Base-by-base conservation (phyloP, 2,797 vertebrate genomes). In the Acipenser transmontanus region DNA sequence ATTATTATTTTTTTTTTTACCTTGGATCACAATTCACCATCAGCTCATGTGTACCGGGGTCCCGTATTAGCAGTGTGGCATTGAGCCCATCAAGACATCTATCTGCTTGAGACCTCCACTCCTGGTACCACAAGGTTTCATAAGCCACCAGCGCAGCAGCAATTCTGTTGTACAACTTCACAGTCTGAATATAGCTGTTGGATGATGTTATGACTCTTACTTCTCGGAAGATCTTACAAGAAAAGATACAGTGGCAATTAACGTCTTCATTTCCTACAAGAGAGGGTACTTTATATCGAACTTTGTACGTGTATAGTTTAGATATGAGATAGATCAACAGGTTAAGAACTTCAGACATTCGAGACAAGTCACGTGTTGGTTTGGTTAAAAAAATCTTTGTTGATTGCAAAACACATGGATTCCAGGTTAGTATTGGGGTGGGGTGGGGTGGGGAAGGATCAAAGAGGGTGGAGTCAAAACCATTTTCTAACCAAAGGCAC, bases 111-210 rank as follows among this genome's bases (percentile, higher is more conserved):
- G 69, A 34, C 61, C 63, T 73, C 72, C 72, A 73, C 9, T 66
- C 68, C 61, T 69, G 69, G 59, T 71, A 73, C 69, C 72, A 73
- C 56, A 71, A 17, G n/a, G 63, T 67, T 66, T 73, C 72, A 63
- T 68, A 71, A 2, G 34, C 59, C 13, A 73, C 54, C 50, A 73
- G 60, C 2, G 57, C 64, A 12, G 72, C 62, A 47, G 72, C 66
- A 60, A 73, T 61, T 47, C 64, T 67, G 50, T 73, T 73, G 56
- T 73, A 73, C 12, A 73, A 57, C 52, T 71, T 70, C 8, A 73
- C 50, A 8, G 69, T 70, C 65, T 70, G 60, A 17, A 56, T 59
- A n/a, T 73, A 73, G n/a, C 63, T 68, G 47, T 61, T 47, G 14
- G 61, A 66, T 3, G 61, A 68, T 2, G 56, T 59, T 6, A 68